These are phyloP conservation scores for Tricholaema leucomelas DNA, from an alignment of 2,113 vertebrate genomes.

Conservation along the genomic window DNA sequence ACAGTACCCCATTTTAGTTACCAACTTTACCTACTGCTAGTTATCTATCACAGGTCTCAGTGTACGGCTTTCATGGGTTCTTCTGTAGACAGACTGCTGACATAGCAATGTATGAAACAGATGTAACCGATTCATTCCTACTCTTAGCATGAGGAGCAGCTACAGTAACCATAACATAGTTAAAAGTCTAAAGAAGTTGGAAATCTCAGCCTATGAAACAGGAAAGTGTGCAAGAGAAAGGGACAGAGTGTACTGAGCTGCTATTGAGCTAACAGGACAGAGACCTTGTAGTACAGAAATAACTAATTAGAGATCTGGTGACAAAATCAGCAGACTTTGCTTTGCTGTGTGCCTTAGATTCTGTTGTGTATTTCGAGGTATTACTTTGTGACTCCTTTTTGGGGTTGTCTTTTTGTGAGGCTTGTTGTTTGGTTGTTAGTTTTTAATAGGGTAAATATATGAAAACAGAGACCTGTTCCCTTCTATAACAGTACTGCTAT, in stretches of 20 bases:
- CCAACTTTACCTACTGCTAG: background rate
- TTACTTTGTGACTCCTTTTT: background rate
- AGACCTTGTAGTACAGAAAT: background rate
- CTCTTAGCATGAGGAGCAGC: background rate
- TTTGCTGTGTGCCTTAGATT: background rate
- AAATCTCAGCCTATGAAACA: background rate
- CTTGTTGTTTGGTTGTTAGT: accelerated
- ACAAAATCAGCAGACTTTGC: background rate
- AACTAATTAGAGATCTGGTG: background rate
- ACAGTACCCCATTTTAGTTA: background rate
- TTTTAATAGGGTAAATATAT: background rate
- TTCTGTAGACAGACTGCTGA: background rate
- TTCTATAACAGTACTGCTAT: background rate
- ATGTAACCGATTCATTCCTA: background rate
- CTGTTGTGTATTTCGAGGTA: background rate
- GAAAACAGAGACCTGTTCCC: background rate
- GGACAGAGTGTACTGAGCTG: background rate
- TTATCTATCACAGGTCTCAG: background rate
- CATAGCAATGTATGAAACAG: background rate
- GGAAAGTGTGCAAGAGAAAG: background rate
- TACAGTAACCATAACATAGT: background rate
- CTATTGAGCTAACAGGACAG: background rate
- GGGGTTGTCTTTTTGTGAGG: background rate
- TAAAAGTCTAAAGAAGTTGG: background rate
- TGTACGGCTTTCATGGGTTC: background rate